Evolutionary conservation across 2,888 invertebrate genomes (phyloP).

Genomic region (Microctonus hyperodae): DNA sequence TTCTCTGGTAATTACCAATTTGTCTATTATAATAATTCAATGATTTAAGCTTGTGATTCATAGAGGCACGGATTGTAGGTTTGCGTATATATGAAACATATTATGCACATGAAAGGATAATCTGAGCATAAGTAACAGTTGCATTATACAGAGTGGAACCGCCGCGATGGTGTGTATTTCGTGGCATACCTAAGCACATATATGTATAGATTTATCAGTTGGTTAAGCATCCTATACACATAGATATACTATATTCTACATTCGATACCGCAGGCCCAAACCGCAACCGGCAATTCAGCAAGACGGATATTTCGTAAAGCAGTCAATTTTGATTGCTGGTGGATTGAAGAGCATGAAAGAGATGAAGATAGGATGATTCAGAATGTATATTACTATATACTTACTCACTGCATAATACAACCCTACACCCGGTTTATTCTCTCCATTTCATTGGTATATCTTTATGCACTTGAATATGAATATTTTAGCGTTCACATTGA

Average conservation of each 20-base stretch:
- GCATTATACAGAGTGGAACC: not conserved
- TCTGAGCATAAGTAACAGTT: not conserved
- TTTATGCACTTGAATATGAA: not conserved
- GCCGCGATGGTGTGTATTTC: not conserved
- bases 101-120: not conserved
- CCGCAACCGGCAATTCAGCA: conserved; percentile 34
- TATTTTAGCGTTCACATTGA: not conserved
- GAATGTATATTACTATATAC: conserved; percentile 4
- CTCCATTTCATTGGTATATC: not conserved
- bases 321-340: conserved; percentile 31
- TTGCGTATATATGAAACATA: too few species aligned
- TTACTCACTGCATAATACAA: not conserved
- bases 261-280: conserved; percentile 29
- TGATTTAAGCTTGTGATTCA: conserved; percentile 41
- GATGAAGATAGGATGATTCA: not conserved
- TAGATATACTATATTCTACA: conserved; percentile 5
- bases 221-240: not conserved
- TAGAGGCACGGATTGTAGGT: conserved; percentile 37
- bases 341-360: conserved; percentile 1
- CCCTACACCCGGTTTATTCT: not conserved
- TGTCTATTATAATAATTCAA: conserved; percentile 48
- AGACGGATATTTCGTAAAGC: conserved; percentile 33
- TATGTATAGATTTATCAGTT: not conserved
- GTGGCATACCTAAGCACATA: not conserved
- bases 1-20: conserved; percentile 48